phyloP scores from a whole-genome alignment of 2,113 vertebrate genomes.

The Lophochroa leadbeateri region DNA sequence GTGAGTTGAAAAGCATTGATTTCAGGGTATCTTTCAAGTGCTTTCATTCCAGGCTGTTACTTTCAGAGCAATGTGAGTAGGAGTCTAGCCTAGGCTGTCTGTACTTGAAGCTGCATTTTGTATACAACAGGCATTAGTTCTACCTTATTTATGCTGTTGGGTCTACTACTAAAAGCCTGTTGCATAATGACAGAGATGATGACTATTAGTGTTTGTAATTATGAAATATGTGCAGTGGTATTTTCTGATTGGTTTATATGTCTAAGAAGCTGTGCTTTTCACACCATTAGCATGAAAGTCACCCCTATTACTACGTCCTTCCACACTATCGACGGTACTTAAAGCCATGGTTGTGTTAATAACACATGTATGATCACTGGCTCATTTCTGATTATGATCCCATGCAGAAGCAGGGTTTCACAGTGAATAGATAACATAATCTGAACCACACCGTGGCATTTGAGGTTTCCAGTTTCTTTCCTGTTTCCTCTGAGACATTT shows the following conservation, averaged over 20 bases:
- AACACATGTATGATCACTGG: background rate
- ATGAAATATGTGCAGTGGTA: background rate
- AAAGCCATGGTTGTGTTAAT: background rate
- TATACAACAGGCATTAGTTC: background rate
- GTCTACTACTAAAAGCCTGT: background rate
- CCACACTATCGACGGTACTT: background rate
- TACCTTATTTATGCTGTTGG: background rate
- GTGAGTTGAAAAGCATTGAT: background rate
- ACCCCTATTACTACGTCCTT: background rate
- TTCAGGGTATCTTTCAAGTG: background rate
- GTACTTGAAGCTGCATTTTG: background rate
- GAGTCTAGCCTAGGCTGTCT: background rate
- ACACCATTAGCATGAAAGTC: background rate
- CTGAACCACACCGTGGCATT: rapidly evolving
- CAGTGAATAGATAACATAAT: background rate
- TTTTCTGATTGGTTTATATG: background rate
- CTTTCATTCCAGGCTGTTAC: background rate
- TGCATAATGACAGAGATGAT: background rate
- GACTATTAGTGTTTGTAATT: background rate
- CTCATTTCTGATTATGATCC: background rate
- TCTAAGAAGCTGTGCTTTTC: background rate
- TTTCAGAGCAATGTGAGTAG: background rate
- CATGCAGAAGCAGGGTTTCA: background rate
- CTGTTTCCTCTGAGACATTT: background rate
- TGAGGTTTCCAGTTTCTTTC: background rate